Evolutionary conservation across 2,888 invertebrate species (phyloP), one percentile per base, ranked within the genome.

Genomic region (Adelognathus sp.): DNA sequence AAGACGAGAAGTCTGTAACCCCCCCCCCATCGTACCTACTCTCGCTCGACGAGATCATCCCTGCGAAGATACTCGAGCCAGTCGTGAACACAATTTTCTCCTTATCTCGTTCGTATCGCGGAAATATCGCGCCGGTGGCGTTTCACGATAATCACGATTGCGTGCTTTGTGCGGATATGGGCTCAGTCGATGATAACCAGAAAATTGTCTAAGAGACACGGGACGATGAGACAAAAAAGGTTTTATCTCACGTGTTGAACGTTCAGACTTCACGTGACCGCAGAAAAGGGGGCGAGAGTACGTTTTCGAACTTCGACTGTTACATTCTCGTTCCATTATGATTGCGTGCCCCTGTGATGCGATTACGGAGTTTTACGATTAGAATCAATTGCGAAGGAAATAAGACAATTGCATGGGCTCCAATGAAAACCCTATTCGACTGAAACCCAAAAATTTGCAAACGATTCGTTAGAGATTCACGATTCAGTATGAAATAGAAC

Each of bases 31-130:
- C 66, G n/a, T 46, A n/a, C 39, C 52, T n/a, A n/a, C n/a, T n/a
- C n/a, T n/a, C 52, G 2, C 1, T 36, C 33, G 9, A 9, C 52
- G n/a, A 24, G 52, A 72, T 39, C 63, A 66, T 46, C 54, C 63
- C 67, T 61, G 56, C n/a, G n/a, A n/a, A n/a, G 63, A 69, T 63
- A 21, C 71, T 63, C 54, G 9, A 24, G 27, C 58, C 56, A 67
- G 61, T 67, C 24, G 71, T 63, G 61, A 29, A 56, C 71, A 72
- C 67, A 39, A 76, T 76, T 75, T 50, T 56, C 76, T 71, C 72
- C 79, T 79, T 72, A 79, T 79, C 79, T 72, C 72, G 63, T 76
- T 67, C 67, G 60, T 72, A 79, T 79, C 76, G 67, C 54, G 31
- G 61, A 76, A 76, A 72, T 76, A 76, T 56, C 74, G 67, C 29